A percentile compares a stretch with the other conserved stretches of the same genome.
Conservation (phyloP, 23 tunicate species). For the Diplosoma virens region DNA sequence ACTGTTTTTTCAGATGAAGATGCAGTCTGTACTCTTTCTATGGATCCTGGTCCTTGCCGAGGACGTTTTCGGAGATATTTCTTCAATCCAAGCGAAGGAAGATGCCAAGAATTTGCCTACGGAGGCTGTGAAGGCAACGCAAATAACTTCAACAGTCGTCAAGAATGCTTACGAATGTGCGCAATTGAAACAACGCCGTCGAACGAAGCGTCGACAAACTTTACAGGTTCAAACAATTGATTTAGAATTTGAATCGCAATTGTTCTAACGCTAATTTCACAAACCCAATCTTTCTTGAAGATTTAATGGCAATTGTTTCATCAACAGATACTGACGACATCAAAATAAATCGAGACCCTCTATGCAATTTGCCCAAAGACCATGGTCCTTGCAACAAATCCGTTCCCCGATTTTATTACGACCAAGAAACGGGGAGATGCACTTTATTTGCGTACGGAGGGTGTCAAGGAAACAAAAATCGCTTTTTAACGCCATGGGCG, state of each 20-base stretch:
- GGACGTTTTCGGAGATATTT: slow-evolving; percentile 37
- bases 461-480: slow-evolving; percentile 59
- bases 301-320: neutral
- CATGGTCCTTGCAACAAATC: slow-evolving; percentile 48
- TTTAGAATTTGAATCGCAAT: no score
- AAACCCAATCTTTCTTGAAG: no score
- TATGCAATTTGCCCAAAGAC: slow-evolving; percentile 24
- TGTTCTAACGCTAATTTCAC: no score
- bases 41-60: slow-evolving; percentile 78
- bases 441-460: slow-evolving; percentile 59
- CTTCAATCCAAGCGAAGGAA: slow-evolving; percentile 32
- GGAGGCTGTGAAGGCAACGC: slow-evolving; percentile 96
- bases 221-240: no score
- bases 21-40: slow-evolving; percentile 33
- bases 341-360: neutral
- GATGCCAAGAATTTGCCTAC: slow-evolving; percentile 53
- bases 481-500: slow-evolving; percentile 59
- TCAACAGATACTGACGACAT: slow-evolving; percentile 13
- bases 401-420: slow-evolving; percentile 76
- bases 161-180: slow-evolving; percentile 51
- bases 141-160: slow-evolving; percentile 46
- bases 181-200: no score
- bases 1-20: slow-evolving; percentile 2
- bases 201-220: no score
- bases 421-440: slow-evolving; percentile 53